A percentile compares a stretch with the other conserved stretches of the same genome.
phyloP scores from a whole-genome alignment of 1,140 invertebrate species.

The Diorhabda carinulata region DNA sequence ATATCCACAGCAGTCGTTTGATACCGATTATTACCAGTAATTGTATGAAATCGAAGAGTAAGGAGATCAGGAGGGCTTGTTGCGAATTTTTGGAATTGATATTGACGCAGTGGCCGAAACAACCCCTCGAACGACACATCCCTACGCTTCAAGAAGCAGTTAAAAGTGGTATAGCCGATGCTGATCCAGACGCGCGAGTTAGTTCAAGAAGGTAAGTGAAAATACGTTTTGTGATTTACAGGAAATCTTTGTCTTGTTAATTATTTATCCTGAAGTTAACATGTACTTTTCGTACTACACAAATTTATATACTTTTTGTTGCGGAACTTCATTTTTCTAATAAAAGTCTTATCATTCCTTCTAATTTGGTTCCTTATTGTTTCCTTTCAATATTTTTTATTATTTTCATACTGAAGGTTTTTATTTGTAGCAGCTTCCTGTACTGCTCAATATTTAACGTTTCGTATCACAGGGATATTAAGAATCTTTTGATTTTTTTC shows the following conservation, averaged over 20 bases:
- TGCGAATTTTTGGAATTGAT: constrained; percentile 85
- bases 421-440: no score
- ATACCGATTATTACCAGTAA: constrained; percentile 83
- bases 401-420: no score
- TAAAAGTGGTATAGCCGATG: constrained; percentile 86
- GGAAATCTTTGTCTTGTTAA: neutral
- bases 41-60: constrained; percentile 78
- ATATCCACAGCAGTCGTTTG: constrained; percentile 79
- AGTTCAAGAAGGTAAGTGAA: constrained; percentile 63
- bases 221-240: constrained; percentile 4
- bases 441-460: no score
- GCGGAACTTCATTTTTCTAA: no score
- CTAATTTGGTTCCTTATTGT: no score
- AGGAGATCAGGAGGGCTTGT: constrained; percentile 78
- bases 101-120: constrained; percentile 79
- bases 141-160: constrained; percentile 76
- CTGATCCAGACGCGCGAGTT: constrained; percentile 81
- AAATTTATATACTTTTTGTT: no score
- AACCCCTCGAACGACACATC: constrained; percentile 78
- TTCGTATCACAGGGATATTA: no score
- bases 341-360: no score
- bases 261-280: no score
- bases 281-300: no score
- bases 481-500: no score
- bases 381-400: no score